A percentile compares a stretch with the other conserved stretches of the same genome.
phyloP scores from a whole-genome alignment of 2,113 vertebrate species.

The Sphyrna mokarran region DNA sequence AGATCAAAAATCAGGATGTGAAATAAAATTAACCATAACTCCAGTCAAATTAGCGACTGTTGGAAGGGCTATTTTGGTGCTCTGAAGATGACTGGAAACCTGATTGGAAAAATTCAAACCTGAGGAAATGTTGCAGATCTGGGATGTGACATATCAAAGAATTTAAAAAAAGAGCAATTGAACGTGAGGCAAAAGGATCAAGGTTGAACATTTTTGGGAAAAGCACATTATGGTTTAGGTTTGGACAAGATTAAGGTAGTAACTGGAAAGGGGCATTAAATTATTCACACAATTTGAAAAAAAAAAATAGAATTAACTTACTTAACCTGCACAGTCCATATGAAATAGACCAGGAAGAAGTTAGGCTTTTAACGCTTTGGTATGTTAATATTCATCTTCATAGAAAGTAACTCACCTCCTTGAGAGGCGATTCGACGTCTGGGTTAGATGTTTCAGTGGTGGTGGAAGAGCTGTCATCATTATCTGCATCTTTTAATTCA shows the following conservation, averaged over 20 bases:
- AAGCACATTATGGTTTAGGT: background rate
- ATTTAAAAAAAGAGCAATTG: background rate
- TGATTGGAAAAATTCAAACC: background rate
- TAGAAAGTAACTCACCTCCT: conserved; percentile 64
- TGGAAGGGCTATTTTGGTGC: background rate
- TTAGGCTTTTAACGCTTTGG: background rate
- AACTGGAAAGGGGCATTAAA: background rate
- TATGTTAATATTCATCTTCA: conserved; percentile 42
- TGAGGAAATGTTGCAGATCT: background rate
- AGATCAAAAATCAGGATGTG: background rate
- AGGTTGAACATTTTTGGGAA: background rate
- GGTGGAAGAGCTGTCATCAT: conserved; percentile 94
- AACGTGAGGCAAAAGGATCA: background rate
- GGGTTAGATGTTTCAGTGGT: conserved; percentile 97
- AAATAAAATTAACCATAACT: background rate
- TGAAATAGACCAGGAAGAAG: background rate
- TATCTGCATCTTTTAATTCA: conserved; percentile 83
- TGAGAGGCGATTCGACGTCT: conserved; percentile 77
- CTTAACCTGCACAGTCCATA: background rate
- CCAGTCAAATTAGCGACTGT: background rate
- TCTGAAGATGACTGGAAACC: background rate
- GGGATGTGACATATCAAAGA: background rate
- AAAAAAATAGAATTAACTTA: background rate
- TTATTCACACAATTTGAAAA: background rate
- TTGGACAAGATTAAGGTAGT: background rate